phyloP scores from a whole-genome alignment of 2,113 vertebrate genomes.

The Okapia johnstoni region DNA sequence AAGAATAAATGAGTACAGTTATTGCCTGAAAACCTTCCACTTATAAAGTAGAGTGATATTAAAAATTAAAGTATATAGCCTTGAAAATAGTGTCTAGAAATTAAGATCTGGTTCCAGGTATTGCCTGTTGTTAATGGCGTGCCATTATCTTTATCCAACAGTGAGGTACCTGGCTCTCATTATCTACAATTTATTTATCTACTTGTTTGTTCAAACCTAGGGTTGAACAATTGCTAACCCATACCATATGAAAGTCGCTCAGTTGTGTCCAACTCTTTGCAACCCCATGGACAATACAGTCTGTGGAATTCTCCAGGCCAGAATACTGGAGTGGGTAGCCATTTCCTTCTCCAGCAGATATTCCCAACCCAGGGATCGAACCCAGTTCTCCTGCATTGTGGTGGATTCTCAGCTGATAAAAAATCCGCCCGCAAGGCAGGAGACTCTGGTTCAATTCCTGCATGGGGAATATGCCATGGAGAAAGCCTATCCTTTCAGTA shows the following conservation, averaged over 20 bases:
- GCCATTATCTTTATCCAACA: background rate
- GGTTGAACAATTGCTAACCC: background rate
- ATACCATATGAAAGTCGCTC: background rate
- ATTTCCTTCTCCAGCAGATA: background rate
- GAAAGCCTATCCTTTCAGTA: background rate
- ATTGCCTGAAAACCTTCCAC: background rate
- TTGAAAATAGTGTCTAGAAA: background rate
- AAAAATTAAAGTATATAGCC: background rate
- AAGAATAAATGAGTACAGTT: background rate
- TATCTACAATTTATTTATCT: background rate
- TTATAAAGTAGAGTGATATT: background rate
- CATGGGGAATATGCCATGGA: background rate
- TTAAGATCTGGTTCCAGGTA: background rate
- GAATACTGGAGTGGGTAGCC: background rate
- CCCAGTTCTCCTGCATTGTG: background rate
- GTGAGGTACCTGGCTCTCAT: background rate
- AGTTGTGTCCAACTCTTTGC: background rate
- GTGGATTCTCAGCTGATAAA: background rate
- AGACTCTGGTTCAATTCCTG: background rate
- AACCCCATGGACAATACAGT: background rate
- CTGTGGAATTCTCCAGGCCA: background rate
- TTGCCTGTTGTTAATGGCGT: background rate
- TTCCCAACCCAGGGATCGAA: background rate
- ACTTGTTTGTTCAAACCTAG: background rate
- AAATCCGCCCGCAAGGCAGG: background rate